These are phyloP conservation scores for Sebastes wilsoni DNA, from an alignment of 2,797 vertebrate species.

Conservation along the genomic window DNA sequence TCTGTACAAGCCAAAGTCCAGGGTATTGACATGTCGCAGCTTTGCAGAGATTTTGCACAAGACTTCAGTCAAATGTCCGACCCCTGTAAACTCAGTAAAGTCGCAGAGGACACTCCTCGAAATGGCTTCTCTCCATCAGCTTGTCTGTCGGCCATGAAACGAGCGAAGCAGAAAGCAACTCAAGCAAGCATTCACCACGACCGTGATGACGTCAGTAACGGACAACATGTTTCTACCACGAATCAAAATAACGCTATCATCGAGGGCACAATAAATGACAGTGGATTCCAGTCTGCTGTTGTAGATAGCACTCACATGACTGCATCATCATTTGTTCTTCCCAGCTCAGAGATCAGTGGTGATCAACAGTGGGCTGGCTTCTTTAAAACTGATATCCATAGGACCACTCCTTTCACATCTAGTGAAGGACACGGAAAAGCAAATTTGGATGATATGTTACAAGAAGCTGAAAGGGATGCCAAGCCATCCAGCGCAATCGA, in stretches of 20 bases:
- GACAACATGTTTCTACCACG: background rate
- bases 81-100: background rate
- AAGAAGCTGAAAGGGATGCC: slow-evolving; percentile 1
- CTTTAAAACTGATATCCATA: slow-evolving; percentile 47
- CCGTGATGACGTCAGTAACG: background rate
- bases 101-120: slow-evolving; percentile 5
- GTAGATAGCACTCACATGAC: slow-evolving; percentile 37
- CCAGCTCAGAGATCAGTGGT: slow-evolving; percentile 18
- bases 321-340: slow-evolving; percentile 22
- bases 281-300: slow-evolving; percentile 65
- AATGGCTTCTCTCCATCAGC: slow-evolving; percentile 54
- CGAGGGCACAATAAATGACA: slow-evolving; percentile 50
- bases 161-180: slow-evolving; percentile 38
- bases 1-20: slow-evolving; percentile 39
- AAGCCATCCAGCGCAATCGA: background rate
- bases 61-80: slow-evolving; percentile 77
- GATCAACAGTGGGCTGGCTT: slow-evolving; percentile 28
- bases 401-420: slow-evolving; percentile 19
- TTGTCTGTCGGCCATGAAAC: slow-evolving; percentile 64
- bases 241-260: slow-evolving; percentile 11
- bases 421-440: slow-evolving; percentile 43
- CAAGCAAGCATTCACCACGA: slow-evolving; percentile 9
- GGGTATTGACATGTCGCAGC: slow-evolving; percentile 79
- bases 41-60: slow-evolving; percentile 79
- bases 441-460: slow-evolving; percentile 34